Percentiles rank a stretch among this genome's conserved stretches.
phyloP scores from a whole-genome alignment of 1,140 invertebrate genomes.

The Musca domestica region DNA sequence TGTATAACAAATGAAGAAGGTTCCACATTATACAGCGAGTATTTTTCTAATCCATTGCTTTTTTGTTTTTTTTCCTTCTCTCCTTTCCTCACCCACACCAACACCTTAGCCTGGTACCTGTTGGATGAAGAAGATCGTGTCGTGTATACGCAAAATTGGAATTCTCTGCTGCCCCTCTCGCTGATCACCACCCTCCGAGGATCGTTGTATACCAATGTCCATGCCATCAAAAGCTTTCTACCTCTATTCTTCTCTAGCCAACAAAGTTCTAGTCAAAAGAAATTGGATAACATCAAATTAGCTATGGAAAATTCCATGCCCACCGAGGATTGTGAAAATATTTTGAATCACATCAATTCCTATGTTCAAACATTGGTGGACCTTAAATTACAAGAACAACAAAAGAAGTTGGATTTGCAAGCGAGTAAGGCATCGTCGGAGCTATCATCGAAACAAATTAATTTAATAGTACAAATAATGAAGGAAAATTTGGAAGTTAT shows the following conservation, averaged over 20 bases:
- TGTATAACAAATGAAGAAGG: too few species aligned
- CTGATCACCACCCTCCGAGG: conserved; percentile 31
- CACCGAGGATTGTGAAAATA: conserved; percentile 47
- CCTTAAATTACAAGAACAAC: conserved; percentile 39
- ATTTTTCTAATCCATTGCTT: too few species aligned
- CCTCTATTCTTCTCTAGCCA: conserved; percentile 17
- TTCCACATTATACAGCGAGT: too few species aligned
- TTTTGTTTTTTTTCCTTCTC: too few species aligned
- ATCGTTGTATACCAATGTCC: conserved; percentile 12
- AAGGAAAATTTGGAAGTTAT: conserved; percentile 35
- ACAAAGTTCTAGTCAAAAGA: conserved; percentile 14
- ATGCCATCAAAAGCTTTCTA: conserved; percentile 18
- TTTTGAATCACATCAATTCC: conserved; percentile 48
- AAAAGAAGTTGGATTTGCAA: not conserved
- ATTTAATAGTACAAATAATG: conserved; percentile 38
- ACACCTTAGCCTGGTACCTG: conserved; percentile 40
- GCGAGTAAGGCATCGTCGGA: conserved; percentile 15
- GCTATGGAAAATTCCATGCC: conserved; percentile 40
- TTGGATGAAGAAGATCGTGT: conserved; percentile 36
- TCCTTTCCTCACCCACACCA: not conserved
- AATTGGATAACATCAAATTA: conserved; percentile 36
- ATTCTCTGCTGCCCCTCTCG: conserved; percentile 38
- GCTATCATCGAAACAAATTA: conserved; percentile 35
- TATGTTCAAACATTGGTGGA: conserved; percentile 49
- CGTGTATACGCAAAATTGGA: conserved; percentile 28